These are phyloP conservation scores for Lutraria rhynchaena DNA, from an alignment of 1,140 invertebrate species.

Conservation along the genomic window DNA sequence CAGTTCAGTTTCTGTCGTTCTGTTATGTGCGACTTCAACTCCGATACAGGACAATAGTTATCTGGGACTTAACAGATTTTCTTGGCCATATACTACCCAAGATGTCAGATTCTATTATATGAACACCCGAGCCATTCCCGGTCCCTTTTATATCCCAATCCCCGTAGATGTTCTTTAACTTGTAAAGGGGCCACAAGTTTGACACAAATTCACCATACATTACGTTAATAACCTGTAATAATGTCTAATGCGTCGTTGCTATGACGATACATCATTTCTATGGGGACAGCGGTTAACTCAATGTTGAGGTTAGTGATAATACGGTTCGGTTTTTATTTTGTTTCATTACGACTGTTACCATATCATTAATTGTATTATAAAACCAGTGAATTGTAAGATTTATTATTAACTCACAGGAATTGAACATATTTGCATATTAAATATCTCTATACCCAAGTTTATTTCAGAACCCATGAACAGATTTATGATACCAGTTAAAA, in stretches of 20 bases:
- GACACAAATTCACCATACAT: slow-evolving; percentile 33
- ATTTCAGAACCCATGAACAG: no score
- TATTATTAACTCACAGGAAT: no score
- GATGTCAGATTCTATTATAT: no score
- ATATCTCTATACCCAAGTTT: no score
- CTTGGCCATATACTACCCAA: slow-evolving; percentile 1
- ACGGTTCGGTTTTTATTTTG: slow-evolving; percentile 18
- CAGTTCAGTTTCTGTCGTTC: no score
- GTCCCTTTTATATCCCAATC: neutral
- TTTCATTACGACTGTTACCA: slow-evolving; percentile 20
- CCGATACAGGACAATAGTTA: neutral
- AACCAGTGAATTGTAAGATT: slow-evolving; percentile 13
- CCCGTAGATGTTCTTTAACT: neutral
- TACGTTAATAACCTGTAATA: slow-evolving; percentile 33
- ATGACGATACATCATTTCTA: slow-evolving; percentile 7
- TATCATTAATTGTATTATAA: slow-evolving; percentile 20
- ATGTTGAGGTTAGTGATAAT: neutral
- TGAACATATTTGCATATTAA: no score
- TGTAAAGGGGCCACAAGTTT: slow-evolving; percentile 15
- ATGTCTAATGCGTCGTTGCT: slow-evolving; percentile 3
- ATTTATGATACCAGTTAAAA: no score
- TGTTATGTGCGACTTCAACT: no score
- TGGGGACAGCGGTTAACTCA: neutral
- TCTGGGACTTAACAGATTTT: slow-evolving; percentile 12
- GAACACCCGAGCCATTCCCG: no score